A percentile compares a stretch with the other conserved stretches of the same genome.
These are phyloP conservation scores for Motacilla alba DNA, from an alignment of 2,113 vertebrate species.

Conservation along the genomic window DNA sequence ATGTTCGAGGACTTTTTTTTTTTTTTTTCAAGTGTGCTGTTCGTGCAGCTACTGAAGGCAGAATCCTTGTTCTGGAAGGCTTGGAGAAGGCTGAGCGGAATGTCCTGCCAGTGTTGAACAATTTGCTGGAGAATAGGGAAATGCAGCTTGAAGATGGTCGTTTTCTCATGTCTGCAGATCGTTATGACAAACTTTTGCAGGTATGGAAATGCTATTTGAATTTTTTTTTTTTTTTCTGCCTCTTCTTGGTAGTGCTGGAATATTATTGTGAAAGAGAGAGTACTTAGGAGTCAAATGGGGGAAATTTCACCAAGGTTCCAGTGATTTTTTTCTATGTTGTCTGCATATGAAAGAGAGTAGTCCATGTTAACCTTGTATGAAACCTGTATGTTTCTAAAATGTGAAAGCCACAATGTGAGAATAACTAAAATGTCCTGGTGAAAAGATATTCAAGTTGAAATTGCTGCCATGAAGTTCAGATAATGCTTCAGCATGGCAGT, in stretches of 20 bases:
- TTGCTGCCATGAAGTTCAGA: not conserved
- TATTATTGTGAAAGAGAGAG: not conserved
- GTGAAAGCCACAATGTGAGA: not conserved
- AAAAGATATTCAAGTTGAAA: not conserved
- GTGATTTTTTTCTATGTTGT: accelerated
- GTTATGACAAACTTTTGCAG: slow-evolving; percentile 92
- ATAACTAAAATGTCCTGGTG: not conserved
- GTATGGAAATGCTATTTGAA: slow-evolving; percentile 56
- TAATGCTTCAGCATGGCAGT: not conserved
- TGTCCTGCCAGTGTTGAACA: slow-evolving; percentile 92
- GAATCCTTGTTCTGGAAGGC: slow-evolving; percentile 92
- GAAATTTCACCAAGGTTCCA: not conserved
- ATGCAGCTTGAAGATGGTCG: slow-evolving; percentile 98
- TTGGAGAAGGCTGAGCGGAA: slow-evolving; percentile 96
- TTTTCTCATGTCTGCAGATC: slow-evolving; percentile 92
- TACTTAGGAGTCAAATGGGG: not conserved
- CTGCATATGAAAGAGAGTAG: not conserved
- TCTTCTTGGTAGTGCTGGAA: not conserved
- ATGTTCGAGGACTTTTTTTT: not conserved
- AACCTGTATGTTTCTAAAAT: not conserved
- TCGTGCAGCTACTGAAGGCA: slow-evolving; percentile 89
- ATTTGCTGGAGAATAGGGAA: slow-evolving; percentile 95
- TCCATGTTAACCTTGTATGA: not conserved
- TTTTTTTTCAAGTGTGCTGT: slow-evolving; percentile 85
- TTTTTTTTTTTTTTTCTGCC: not conserved